Conservation (phyloP, 2,797 vertebrate genomes). For the Phataginus tetradactyla region DNA sequence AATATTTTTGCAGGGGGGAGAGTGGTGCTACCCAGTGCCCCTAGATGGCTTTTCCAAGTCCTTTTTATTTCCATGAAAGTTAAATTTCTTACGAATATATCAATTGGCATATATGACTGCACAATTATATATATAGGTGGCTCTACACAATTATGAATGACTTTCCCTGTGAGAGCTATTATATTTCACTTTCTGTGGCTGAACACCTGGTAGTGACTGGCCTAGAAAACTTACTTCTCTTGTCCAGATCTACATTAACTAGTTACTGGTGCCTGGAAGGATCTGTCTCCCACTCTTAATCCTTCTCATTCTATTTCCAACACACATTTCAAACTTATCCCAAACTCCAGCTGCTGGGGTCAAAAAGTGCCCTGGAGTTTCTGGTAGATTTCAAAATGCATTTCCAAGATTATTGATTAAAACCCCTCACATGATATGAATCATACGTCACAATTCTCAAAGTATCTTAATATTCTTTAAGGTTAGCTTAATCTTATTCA, state of each 20-base stretch:
- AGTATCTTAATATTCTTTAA: conserved; percentile 20
- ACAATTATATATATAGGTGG: not conserved
- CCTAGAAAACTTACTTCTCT: not conserved
- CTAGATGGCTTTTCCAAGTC: not conserved
- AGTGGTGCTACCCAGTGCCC: not conserved
- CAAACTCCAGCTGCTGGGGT: not conserved
- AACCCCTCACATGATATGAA: not conserved
- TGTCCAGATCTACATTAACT: not conserved
- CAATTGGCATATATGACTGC: not conserved
- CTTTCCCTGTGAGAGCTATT: not conserved
- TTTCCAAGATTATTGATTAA: not conserved
- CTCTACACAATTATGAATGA: not conserved
- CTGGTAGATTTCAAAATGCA: not conserved
- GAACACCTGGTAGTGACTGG: not conserved
- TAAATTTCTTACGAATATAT: not conserved
- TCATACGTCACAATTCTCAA: conserved; percentile 21
- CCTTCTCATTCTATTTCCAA: not conserved
- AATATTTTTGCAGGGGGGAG: not conserved
- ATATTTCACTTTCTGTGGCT: conserved; percentile 18
- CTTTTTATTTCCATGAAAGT: not conserved
- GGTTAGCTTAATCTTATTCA: not conserved
- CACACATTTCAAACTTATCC: not conserved
- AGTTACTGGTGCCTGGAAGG: not conserved
- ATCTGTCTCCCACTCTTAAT: not conserved
- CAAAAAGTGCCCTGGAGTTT: conserved; percentile 34